These are phyloP conservation scores for Salpingus planirostris DNA, from an alignment of 2,888 invertebrate genomes.

Conservation along the genomic window DNA sequence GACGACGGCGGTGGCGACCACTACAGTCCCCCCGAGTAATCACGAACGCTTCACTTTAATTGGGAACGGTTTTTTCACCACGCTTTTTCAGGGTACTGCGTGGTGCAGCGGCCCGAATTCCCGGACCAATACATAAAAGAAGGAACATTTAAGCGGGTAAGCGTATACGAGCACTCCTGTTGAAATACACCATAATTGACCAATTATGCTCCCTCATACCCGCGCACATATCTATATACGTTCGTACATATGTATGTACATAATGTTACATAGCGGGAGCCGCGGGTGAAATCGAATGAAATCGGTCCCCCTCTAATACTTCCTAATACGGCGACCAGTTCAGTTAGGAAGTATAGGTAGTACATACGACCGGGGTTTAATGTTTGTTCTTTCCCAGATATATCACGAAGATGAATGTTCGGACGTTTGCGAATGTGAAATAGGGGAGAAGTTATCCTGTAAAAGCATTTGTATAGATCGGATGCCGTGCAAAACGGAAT, in stretches of 20 bases:
- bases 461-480: slow-evolving; percentile 83
- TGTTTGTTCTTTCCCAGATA: slow-evolving; percentile 47
- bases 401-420: slow-evolving; percentile 84
- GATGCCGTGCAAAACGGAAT: slow-evolving; percentile 77
- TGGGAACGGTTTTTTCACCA: slow-evolving; percentile 13
- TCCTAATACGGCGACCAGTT: too few relatives aligned
- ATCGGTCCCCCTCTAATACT: too few relatives aligned
- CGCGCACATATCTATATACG: too few relatives aligned
- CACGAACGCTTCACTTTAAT: slow-evolving; percentile 15
- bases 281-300: too few relatives aligned
- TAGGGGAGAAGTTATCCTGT: slow-evolving; percentile 69
- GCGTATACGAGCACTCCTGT: too few relatives aligned
- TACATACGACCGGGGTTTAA: too few relatives aligned
- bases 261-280: too few relatives aligned
- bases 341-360: too few relatives aligned
- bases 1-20: slow-evolving; percentile 48
- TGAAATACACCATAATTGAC: too few relatives aligned
- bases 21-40: slow-evolving; percentile 50
- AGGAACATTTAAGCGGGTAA: slow-evolving; percentile 78
- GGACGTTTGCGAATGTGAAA: slow-evolving; percentile 79
- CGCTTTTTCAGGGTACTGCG: slow-evolving; percentile 65
- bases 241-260: too few relatives aligned
- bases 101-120: slow-evolving; percentile 73
- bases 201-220: too few relatives aligned
- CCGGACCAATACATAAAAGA: slow-evolving; percentile 78